These are phyloP conservation scores for Atta colombica DNA, from an alignment of 1,140 invertebrate genomes.

Conservation along the genomic window DNA sequence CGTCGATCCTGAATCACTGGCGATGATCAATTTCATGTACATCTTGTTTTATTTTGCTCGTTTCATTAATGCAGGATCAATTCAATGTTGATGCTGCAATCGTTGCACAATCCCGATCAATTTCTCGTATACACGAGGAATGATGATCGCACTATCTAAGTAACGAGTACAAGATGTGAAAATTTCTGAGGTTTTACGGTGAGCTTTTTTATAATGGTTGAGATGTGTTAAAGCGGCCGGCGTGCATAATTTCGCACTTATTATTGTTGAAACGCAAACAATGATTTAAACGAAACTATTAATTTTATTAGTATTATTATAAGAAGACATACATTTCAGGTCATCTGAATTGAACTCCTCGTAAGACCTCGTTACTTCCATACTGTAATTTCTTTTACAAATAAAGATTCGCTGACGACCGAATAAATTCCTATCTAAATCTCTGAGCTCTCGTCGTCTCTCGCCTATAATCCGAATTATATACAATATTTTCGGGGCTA, in stretches of 20 bases:
- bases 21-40: constrained; percentile 17
- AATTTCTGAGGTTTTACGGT: background rate
- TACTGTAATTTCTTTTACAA: background rate
- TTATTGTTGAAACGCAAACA: background rate
- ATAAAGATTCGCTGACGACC: constrained; percentile 27
- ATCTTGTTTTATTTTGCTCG: background rate
- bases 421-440: constrained; percentile 53
- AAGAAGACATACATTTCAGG: background rate
- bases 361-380: constrained; percentile 1
- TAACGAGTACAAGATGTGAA: constrained; percentile 19
- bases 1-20: constrained; percentile 68
- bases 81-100: constrained; percentile 48
- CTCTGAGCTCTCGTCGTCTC: constrained; percentile 37
- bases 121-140: constrained; percentile 42
- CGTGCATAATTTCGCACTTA: background rate
- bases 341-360: background rate
- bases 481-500: constrained; percentile 30
- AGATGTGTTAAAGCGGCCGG: background rate
- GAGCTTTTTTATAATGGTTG: background rate
- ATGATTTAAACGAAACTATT: background rate
- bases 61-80: constrained; percentile 38
- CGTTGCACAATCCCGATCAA: constrained; percentile 15
- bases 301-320: background rate
- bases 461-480: constrained; percentile 26
- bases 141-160: constrained; percentile 34